Conservation (phyloP, 2,888 invertebrate genomes). For the Noctua janthe region DNA sequence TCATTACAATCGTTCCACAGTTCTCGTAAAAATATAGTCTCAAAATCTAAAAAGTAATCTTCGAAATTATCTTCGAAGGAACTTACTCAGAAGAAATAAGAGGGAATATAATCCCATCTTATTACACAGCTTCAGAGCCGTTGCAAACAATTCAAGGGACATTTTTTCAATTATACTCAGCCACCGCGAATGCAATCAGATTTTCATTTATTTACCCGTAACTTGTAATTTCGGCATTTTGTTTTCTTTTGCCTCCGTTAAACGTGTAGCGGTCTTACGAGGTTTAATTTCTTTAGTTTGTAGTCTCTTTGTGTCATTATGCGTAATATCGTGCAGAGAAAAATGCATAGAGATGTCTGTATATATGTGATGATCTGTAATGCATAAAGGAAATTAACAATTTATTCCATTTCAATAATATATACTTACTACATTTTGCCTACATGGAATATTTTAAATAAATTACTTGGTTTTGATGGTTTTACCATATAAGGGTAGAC, state of each 20-base stretch:
- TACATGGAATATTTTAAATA: not conserved
- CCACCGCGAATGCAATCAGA: constrained; percentile 83
- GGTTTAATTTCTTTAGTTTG: constrained; percentile 57
- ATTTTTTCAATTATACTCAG: constrained; percentile 86
- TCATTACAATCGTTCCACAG: constrained; percentile 43
- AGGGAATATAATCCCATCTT: constrained; percentile 79
- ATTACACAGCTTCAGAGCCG: constrained; percentile 75
- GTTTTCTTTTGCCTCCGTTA: constrained; percentile 58
- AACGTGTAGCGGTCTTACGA: constrained; percentile 54
- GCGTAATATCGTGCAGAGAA: constrained; percentile 37
- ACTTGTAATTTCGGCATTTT: constrained; percentile 75
- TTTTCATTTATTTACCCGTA: constrained; percentile 80
- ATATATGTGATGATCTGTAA: constrained; percentile 1
- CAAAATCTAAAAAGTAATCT: constrained; percentile 61
- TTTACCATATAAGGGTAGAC: no score
- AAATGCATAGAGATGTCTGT: constrained; percentile 27
- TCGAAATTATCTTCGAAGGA: constrained; percentile 60
- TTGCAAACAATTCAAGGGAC: constrained; percentile 84
- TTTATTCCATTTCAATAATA: constrained; percentile 18
- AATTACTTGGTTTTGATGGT: not conserved
- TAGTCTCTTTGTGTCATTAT: constrained; percentile 45
- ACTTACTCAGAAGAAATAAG: constrained; percentile 61
- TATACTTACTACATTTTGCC: not conserved
- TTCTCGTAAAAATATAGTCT: constrained; percentile 49
- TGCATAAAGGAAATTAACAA: constrained; percentile 36